Evolutionary conservation across 2,113 vertebrate species (phyloP).

Genomic region (Callithrix jacchus): DNA sequence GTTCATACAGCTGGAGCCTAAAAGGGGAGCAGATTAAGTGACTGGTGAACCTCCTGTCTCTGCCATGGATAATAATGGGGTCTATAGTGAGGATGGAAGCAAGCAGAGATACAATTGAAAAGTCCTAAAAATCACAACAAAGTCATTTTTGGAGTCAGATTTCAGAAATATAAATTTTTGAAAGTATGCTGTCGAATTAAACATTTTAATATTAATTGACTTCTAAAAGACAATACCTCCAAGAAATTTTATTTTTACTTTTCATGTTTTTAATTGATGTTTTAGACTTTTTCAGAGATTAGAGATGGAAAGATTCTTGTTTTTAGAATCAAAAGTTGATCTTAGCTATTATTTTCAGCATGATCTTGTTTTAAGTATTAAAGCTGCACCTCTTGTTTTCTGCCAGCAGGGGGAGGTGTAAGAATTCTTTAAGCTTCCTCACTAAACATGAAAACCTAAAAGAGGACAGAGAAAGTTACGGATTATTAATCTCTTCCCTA

Average conservation of each 20-base stretch:
- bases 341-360: background rate
- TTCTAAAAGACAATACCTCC: background rate
- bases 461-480: background rate
- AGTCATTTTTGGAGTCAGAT: background rate
- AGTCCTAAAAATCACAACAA: background rate
- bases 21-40: background rate
- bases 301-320: background rate
- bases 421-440: slow-evolving; percentile 43
- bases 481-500: slow-evolving; percentile 29
- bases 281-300: background rate
- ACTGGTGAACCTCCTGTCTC: background rate
- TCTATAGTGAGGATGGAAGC: background rate
- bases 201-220: background rate
- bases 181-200: background rate
- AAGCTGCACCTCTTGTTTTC: slow-evolving; percentile 39
- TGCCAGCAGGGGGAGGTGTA: slow-evolving; percentile 73
- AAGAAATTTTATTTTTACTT: background rate
- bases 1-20: background rate
- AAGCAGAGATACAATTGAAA: background rate
- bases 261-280: background rate
- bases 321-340: background rate
- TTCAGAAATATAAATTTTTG: background rate
- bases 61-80: background rate
- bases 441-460: background rate
- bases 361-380: background rate